These are phyloP conservation scores for Caenorhabditis parvicauda DNA, from an alignment of 2,888 invertebrate genomes.

Conservation along the genomic window DNA sequence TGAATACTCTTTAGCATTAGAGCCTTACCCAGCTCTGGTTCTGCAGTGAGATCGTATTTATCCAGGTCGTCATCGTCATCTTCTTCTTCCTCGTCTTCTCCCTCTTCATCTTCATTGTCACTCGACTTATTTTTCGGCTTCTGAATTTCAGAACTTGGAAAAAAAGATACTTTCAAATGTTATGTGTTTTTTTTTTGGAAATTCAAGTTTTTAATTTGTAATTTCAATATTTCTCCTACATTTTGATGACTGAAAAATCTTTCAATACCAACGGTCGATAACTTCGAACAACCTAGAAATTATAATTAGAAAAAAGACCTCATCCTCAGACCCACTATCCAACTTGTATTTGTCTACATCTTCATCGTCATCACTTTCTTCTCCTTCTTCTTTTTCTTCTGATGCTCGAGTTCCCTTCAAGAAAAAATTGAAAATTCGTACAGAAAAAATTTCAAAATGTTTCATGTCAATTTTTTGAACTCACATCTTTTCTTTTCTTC, in stretches of 20 bases:
- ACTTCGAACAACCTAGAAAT: too few species aligned
- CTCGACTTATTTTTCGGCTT: too few species aligned
- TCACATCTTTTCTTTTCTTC: constrained; percentile 50
- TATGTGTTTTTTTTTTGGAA: neutral
- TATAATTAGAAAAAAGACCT: neutral
- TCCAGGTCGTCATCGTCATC: constrained; percentile 50
- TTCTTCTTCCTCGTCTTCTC: constrained; percentile 41
- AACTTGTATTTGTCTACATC: constrained; percentile 1
- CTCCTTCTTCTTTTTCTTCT: constrained; percentile 3
- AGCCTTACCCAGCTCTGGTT: constrained; percentile 48
- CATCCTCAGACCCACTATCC: neutral
- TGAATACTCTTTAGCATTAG: too few species aligned
- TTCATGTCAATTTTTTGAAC: constrained; percentile 1
- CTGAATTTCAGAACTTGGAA: neutral
- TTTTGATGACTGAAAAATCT: neutral
- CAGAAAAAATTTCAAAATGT: neutral
- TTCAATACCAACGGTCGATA: too few species aligned
- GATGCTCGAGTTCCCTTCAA: too few species aligned
- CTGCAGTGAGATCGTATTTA: constrained; percentile 56
- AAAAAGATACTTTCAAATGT: neutral
- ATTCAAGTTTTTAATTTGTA: neutral
- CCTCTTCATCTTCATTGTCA: constrained; percentile 12
- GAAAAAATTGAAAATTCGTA: neutral
- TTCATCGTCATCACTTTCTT: constrained; percentile 6
- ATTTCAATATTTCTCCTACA: neutral